Evolutionary conservation across 2,888 invertebrate species (phyloP).

Genomic region (Spisula subtruncata): DNA sequence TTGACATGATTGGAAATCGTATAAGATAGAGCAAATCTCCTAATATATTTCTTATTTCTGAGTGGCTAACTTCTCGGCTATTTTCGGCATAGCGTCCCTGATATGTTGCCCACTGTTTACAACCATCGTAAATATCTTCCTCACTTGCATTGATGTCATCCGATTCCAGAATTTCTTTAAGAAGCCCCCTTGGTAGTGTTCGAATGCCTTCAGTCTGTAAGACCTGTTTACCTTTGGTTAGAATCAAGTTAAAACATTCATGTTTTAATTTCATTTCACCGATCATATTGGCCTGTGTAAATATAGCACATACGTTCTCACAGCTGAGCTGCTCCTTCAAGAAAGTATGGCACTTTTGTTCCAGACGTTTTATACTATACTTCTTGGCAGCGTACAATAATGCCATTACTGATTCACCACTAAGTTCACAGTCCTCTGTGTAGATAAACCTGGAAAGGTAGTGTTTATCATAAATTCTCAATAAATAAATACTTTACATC

Average conservation of each 20-base stretch:
- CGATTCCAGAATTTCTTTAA: constrained; percentile 7
- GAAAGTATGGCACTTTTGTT: constrained; percentile 27
- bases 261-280: constrained; percentile 32
- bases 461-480: background rate
- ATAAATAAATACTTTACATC: background rate
- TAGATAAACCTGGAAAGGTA: constrained; percentile 8
- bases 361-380: constrained; percentile 32
- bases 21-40: constrained; percentile 13
- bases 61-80: background rate
- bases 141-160: constrained; percentile 10
- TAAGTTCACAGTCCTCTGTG: constrained; percentile 19
- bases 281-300: constrained; percentile 31
- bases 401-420: constrained; percentile 26
- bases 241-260: constrained; percentile 21
- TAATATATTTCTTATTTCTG: background rate
- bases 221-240: background rate
- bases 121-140: background rate
- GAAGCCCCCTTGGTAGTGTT: background rate
- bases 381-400: constrained; percentile 41
- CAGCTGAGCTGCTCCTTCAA: constrained; percentile 3
- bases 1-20: constrained; percentile 10
- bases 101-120: constrained; percentile 26
- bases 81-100: background rate
- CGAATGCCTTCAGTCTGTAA: background rate
- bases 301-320: constrained; percentile 35